Conservation (phyloP, 2,888 invertebrate species). For the Nemoura dubitans region DNA sequence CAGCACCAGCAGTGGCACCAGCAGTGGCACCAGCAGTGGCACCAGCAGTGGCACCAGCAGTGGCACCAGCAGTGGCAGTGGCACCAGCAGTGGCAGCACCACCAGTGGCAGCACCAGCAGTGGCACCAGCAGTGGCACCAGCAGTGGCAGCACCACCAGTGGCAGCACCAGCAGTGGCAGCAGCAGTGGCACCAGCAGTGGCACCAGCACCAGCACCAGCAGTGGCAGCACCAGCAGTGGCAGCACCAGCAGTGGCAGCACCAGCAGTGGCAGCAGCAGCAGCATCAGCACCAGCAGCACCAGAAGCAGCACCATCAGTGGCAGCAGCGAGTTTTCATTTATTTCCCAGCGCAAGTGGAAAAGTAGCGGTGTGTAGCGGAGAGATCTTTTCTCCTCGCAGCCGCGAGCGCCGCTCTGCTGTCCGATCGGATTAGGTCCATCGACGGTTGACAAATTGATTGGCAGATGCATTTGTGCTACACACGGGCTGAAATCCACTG, state of each 20-base stretch:
- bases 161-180: background rate
- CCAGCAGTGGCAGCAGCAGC: background rate
- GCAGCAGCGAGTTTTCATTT: background rate
- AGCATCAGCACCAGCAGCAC: background rate
- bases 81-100: too few species aligned
- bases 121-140: background rate
- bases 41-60: background rate
- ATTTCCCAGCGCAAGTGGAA: background rate
- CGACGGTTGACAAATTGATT: conserved; percentile 16
- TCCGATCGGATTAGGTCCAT: background rate
- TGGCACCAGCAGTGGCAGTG: background rate
- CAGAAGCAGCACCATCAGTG: background rate
- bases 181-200: too few species aligned
- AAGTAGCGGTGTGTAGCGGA: background rate
- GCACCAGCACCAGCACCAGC: background rate
- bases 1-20: background rate
- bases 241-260: background rate
- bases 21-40: background rate
- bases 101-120: background rate
- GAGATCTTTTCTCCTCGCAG: background rate
- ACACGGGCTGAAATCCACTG: background rate
- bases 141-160: background rate
- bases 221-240: background rate
- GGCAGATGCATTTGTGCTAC: conserved; percentile 8
- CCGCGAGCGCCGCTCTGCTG: background rate